These are phyloP conservation scores for Oxyruncus cristatus DNA, from an alignment of 2,113 vertebrate species.

Conservation along the genomic window DNA sequence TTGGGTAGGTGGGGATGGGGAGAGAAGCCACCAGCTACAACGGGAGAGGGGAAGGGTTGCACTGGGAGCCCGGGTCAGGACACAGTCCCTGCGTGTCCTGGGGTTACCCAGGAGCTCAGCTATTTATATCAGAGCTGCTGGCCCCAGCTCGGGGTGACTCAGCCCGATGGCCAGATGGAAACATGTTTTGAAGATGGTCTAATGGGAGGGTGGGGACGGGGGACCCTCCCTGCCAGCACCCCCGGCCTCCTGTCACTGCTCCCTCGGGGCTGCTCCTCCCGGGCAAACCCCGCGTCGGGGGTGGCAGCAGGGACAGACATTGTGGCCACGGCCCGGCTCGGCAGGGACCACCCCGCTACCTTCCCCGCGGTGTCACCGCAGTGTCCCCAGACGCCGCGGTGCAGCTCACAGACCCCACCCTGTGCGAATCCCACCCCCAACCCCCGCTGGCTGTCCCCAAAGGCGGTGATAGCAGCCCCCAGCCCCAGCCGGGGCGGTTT, in stretches of 20 bases:
- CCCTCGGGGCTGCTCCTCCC: neutral
- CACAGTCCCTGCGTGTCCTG: neutral
- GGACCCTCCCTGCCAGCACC: constrained; percentile 5
- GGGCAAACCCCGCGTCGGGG: fast-evolving
- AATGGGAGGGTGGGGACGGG: neutral
- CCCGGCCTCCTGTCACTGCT: neutral
- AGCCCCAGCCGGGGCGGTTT: fast-evolving
- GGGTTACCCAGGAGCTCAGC: neutral
- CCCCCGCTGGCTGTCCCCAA: neutral
- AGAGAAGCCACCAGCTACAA: neutral
- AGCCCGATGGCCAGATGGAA: neutral
- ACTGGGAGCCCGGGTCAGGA: neutral
- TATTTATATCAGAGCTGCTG: neutral
- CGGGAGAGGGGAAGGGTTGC: neutral
- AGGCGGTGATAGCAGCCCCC: neutral
- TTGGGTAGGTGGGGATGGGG: neutral
- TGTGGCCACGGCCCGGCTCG: fast-evolving
- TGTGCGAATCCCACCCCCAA: neutral
- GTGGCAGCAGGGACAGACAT: neutral
- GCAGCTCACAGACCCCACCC: fast-evolving
- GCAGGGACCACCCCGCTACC: neutral
- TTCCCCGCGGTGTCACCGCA: fast-evolving
- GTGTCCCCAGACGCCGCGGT: neutral
- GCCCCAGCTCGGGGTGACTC: neutral
- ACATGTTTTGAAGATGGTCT: constrained; percentile 7